Conservation (phyloP, 1,140 invertebrate species). For the Euura saliciscinereae region DNA sequence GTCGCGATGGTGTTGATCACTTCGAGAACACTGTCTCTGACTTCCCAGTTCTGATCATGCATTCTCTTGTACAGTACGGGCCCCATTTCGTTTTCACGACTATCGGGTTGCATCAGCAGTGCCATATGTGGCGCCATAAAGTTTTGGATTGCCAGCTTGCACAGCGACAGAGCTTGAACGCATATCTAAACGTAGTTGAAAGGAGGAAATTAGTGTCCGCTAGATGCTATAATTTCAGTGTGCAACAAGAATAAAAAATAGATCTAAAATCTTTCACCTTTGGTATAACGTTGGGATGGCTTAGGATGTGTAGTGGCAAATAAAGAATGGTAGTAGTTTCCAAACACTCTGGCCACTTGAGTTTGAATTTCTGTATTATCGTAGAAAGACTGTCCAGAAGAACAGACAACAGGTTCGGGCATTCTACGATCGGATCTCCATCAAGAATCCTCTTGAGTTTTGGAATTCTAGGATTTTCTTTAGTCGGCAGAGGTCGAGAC, state of each 20-base stretch:
- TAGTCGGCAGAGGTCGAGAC: slow-evolving; percentile 32
- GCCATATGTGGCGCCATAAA: slow-evolving; percentile 78
- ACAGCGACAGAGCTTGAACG: slow-evolving; percentile 70
- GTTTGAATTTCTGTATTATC: slow-evolving; percentile 71
- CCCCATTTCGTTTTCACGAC: slow-evolving; percentile 68
- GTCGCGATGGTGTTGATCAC: slow-evolving; percentile 70
- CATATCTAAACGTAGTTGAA: slow-evolving; percentile 59
- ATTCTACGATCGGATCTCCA: slow-evolving; percentile 50
- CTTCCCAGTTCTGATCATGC: slow-evolving; percentile 75
- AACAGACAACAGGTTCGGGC: slow-evolving; percentile 61
- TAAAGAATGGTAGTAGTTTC: slow-evolving; percentile 69
- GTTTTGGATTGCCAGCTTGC: slow-evolving; percentile 72
- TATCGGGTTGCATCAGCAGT: slow-evolving; percentile 70
- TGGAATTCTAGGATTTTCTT: slow-evolving; percentile 42
- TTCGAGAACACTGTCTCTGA: slow-evolving; percentile 76
- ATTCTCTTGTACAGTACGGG: slow-evolving; percentile 71
- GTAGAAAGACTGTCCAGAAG: slow-evolving; percentile 67
- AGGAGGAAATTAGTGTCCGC: slow-evolving; percentile 10
- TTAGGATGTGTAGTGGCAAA: slow-evolving; percentile 62
- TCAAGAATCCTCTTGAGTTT: slow-evolving; percentile 50
- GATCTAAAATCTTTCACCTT: too few relatives aligned
- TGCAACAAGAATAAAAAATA: slow-evolving; percentile 13
- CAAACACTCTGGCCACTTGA: slow-evolving; percentile 76
- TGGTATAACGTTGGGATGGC: slow-evolving; percentile 58
- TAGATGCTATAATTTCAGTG: slow-evolving; percentile 20